Conservation (phyloP, 2,797 vertebrate species). For the Nannoperca obscura region DNA sequence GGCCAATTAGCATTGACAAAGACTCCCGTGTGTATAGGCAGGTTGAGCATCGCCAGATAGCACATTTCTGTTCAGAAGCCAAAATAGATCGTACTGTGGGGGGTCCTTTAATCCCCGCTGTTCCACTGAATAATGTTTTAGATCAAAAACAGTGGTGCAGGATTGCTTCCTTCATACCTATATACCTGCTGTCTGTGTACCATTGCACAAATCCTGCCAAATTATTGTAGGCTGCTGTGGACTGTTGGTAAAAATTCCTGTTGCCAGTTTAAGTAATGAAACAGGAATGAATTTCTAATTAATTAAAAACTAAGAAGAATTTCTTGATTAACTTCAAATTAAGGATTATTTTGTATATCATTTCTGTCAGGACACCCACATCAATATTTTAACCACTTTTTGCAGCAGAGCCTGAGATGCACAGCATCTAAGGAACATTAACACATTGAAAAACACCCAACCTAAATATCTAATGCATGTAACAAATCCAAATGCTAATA, state of each 20-base stretch:
- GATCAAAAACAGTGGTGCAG: conserved; percentile 41
- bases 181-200: conserved; percentile 32
- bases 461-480: too few relatives aligned
- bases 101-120: conserved; percentile 60
- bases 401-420: too few relatives aligned
- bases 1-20: conserved; percentile 86
- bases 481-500: too few relatives aligned
- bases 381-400: neutral
- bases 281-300: conserved; percentile 1
- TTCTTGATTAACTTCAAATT: neutral
- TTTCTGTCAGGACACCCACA: neutral
- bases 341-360: neutral
- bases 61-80: conserved; percentile 70
- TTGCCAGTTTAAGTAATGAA: neutral
- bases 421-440: too few relatives aligned
- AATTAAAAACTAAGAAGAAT: neutral
- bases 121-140: conserved; percentile 65
- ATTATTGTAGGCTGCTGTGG: conserved; percentile 6
- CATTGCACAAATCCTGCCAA: conserved; percentile 22
- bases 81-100: conserved; percentile 65
- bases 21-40: conserved; percentile 73
- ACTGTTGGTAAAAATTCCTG: neutral
- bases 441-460: too few relatives aligned
- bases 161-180: conserved; percentile 13
- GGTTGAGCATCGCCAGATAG: conserved; percentile 63